Base-by-base conservation (phyloP, 2,113 vertebrate species). In the Bufo gargarizans region DNA sequence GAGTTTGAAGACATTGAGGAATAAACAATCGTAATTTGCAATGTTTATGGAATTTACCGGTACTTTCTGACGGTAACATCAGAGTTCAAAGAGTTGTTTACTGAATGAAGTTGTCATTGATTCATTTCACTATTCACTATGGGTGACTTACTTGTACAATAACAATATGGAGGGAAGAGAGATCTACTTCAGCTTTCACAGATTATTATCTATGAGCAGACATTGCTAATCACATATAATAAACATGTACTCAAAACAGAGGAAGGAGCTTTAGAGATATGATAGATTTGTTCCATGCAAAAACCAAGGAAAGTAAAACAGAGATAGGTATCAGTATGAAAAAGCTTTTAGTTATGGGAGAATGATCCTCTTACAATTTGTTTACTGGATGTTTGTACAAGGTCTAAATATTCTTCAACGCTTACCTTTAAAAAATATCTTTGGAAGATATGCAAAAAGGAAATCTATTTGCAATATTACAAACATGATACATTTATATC, bases 271-370 rank as follows among this genome's bases (percentile, higher is more conserved):
- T 20, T 20, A 49, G 72, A 49, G 16, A 74, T 19, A 19, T 71
- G 63, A 49, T 83, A 19, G 13, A 83, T 63, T 22, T 53, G 47
- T 12, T 45, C 6, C 59, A 65, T 63, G 12, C 45, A 67, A 4
- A 81, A 79, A 79, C 19, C 47, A 67, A 22, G 63, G 20, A 84
- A 84, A 69, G 63, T 22, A 84, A 69, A 84, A 69, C 63, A 84
- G 82, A 84, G 82, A 84, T 84, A 14, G 6, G 17, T 71, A 84
- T 84, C 82, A 55, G 81, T 83, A 83, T 49, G 79, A 7, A n/a
- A 13, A 69, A 59, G 47, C 17, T 63, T 67, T 83, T 50, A 83
- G 81, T 55, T 84, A 53, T 84, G 82, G 82, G 82, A 71, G 82
- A 84, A 22, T 84, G 63, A 67, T 55, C 19, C 45, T 65, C 81